phyloP scores from a whole-genome alignment of 2,797 vertebrate genomes.

The Chelonia mydas region DNA sequence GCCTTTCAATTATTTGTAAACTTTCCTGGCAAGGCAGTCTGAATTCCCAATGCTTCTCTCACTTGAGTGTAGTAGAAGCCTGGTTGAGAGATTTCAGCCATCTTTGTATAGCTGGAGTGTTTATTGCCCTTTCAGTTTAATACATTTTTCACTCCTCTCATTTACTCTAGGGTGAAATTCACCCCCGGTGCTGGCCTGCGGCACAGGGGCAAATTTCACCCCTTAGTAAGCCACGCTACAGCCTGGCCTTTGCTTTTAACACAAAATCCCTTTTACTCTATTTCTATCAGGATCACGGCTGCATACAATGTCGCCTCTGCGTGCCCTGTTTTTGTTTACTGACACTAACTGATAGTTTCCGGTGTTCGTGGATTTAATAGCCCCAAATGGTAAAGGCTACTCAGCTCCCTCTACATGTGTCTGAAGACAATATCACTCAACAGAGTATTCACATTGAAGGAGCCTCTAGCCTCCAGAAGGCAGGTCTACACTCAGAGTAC shows the following conservation, averaged over 20 bases:
- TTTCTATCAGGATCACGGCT: not conserved
- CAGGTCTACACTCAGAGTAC: too few species aligned
- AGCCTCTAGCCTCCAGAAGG: too few species aligned
- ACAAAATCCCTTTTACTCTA: not conserved
- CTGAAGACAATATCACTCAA: too few species aligned
- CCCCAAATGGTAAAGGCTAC: not conserved
- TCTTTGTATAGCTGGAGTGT: not conserved
- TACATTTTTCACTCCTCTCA: not conserved
- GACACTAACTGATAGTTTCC: not conserved
- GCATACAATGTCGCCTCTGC: not conserved
- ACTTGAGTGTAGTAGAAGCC: not conserved
- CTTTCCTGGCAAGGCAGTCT: not conserved
- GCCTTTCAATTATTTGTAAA: not conserved
- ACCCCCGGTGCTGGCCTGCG: not conserved
- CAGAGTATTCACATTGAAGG: too few species aligned
- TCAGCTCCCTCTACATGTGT: too few species aligned
- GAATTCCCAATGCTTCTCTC: not conserved
- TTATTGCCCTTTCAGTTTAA: too few species aligned
- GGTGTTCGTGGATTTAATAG: not conserved
- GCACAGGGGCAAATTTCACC: not conserved
- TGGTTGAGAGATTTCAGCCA: not conserved
- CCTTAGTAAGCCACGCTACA: not conserved
- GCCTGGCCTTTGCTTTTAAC: rapidly evolving
- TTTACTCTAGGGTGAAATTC: not conserved
- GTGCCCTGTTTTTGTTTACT: not conserved